Percentiles rank a stretch among this genome's conserved stretches.
phyloP scores from a whole-genome alignment of 2,113 vertebrate species.

The Dicaeum eximium region DNA sequence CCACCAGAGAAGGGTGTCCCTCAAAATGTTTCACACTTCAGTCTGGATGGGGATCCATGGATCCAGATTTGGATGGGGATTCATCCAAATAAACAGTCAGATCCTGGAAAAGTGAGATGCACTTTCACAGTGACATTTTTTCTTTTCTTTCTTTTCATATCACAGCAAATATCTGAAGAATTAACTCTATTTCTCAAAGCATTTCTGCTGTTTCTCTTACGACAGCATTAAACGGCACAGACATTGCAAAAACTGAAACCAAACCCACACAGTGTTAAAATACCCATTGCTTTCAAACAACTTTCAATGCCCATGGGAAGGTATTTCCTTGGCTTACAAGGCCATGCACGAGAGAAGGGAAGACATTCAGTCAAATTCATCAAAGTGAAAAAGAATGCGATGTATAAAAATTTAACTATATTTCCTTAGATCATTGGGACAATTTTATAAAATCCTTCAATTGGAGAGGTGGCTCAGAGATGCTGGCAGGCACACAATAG shows the following conservation, averaged over 20 bases:
- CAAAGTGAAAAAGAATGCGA: not conserved
- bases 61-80: no score
- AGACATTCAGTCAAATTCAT: not conserved
- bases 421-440: not conserved
- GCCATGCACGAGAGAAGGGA: not conserved
- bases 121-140: not conserved
- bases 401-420: not conserved
- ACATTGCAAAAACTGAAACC: not conserved
- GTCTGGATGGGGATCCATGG: not conserved
- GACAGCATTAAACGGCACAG: not conserved
- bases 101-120: not conserved
- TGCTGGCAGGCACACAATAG: not conserved
- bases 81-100: not conserved
- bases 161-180: not conserved
- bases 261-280: not conserved
- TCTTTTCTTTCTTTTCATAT: not conserved
- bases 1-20: not conserved
- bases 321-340: not conserved
- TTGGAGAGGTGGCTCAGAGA: not conserved
- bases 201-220: not conserved
- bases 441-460: not conserved
- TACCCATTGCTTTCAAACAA: not conserved
- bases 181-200: not conserved
- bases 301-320: not conserved
- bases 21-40: not conserved